These are phyloP conservation scores for Ladona fulva DNA, from an alignment of 1,140 invertebrate genomes.

Conservation along the genomic window DNA sequence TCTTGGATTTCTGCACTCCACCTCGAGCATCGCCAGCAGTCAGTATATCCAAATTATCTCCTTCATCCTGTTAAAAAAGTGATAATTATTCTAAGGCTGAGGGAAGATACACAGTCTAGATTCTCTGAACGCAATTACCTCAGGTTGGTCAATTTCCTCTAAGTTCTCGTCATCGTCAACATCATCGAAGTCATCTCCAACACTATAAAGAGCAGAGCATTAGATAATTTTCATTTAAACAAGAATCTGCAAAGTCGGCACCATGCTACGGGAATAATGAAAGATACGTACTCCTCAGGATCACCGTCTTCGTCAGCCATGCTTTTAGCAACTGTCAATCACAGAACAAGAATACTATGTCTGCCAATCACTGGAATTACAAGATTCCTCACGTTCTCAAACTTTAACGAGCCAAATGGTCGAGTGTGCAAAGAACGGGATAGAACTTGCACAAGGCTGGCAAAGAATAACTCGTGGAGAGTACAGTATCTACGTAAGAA, in stretches of 20 bases:
- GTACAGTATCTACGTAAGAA: too few relatives aligned
- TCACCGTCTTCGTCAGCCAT: conserved; percentile 74
- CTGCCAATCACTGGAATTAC: too few relatives aligned
- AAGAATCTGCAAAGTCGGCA: neutral
- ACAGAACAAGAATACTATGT: too few relatives aligned
- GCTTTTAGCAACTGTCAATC: too few relatives aligned
- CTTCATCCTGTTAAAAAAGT: conserved; percentile 44
- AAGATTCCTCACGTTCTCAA: too few relatives aligned
- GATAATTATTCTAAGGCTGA: neutral
- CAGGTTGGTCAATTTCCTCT: conserved; percentile 55
- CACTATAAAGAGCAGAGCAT: conserved; percentile 38
- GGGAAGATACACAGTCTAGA: neutral
- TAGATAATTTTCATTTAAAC: neutral
- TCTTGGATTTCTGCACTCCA: conserved; percentile 69
- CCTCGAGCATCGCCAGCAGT: conserved; percentile 59
- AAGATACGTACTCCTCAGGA: conserved; percentile 54
- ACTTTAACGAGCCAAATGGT: too few relatives aligned
- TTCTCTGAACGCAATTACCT: conserved; percentile 32
- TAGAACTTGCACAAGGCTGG: too few relatives aligned
- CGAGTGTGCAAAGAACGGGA: too few relatives aligned
- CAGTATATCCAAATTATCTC: conserved; percentile 58
- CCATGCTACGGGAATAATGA: conserved; percentile 17
- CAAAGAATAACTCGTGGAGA: too few relatives aligned
- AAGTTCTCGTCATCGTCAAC: conserved; percentile 73
- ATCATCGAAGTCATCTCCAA: conserved; percentile 68